Conservation (phyloP, 2,888 invertebrate genomes). For the Ectemnius lituratus region DNA sequence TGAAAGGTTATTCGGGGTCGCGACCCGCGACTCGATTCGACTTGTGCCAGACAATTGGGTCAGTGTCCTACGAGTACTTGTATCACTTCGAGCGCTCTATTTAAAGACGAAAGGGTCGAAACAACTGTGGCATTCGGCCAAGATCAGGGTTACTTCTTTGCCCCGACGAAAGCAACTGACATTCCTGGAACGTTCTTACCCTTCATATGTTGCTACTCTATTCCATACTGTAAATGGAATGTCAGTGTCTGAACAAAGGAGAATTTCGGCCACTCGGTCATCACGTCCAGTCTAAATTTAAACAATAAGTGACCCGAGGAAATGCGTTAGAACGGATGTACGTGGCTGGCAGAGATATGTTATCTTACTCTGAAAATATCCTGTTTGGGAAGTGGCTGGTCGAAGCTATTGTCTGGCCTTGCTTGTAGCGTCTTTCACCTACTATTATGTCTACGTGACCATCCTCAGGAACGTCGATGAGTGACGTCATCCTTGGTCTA, state of each 20-base stretch:
- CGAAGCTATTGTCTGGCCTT: not conserved
- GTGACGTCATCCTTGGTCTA: conserved; percentile 18
- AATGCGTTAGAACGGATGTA: conserved; percentile 4
- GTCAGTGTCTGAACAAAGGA: no score
- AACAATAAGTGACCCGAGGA: not conserved
- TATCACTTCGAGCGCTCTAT: conserved; percentile 14
- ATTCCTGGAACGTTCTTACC: no score
- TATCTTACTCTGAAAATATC: conserved; percentile 15
- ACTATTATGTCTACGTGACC: conserved; percentile 41
- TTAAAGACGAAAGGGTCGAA: conserved; percentile 24
- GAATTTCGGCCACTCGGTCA: no score
- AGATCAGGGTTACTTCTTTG: conserved; percentile 37
- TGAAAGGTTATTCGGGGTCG: not conserved
- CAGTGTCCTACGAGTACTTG: conserved; percentile 23
- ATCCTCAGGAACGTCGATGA: conserved; percentile 20
- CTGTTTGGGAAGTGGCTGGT: conserved; percentile 6
- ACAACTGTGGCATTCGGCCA: conserved; percentile 30
- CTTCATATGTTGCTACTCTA: no score
- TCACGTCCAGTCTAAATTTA: no score
- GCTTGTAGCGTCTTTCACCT: not conserved
- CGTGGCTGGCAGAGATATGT: conserved; percentile 15
- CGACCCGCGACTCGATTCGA: not conserved
- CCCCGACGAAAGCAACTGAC: not conserved
- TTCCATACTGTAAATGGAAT: no score
- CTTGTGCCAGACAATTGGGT: conserved; percentile 33